Evolutionary conservation across 30 jellyfish, hydroid and myxozoan genomes (phyloP), one percentile per base, ranked within the genome.

Genomic region (Phacellophora camtschatica): DNA sequence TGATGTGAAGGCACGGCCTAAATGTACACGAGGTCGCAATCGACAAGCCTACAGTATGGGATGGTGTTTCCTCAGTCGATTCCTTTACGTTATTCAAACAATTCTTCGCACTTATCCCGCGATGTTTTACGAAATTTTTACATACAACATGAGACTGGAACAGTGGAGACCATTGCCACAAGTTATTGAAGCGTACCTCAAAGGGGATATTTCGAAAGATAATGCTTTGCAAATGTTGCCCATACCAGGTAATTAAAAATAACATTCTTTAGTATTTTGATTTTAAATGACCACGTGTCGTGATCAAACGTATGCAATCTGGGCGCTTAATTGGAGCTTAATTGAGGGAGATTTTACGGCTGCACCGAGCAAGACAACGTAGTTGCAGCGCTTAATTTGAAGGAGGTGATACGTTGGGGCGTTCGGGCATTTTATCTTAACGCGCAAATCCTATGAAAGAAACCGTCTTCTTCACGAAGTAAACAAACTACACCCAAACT

Each of bases 1-100:
- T 7, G 94, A 88, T 58, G 88, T 94, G 13, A 81, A 87, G 86
- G 97, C 99, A 19, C 90, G 98, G 81, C 83, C 97, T 24, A 75
- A 71, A 33, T 37, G 27, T 67, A 72, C 41, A 16, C 70, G 83
- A 70, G 97, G 99, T 1, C 83, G 66, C 50, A 81, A 88, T 23
- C 56, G 97, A 2, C 99, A 94, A 66, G 99, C 99, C 13, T 87
- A 81, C 5, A 86, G 82, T 29, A 77, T 82, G 87, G 99, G 96
- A 15, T 94, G 99, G 99, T 81, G 96, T 36, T 58, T 83, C 49
- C 62, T 94, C 4, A 67, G 96, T n/a, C 95, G 94, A 19, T 94
- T 67, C 39, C 59, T 94, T 8, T 81, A 74, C 69, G 88, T 84
- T 45, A 82, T 94, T 16, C 98, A 94, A 45, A 80, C 81, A 15